phyloP scores from a whole-genome alignment of 2,888 invertebrate genomes.

The Clepsis dumicolana region DNA sequence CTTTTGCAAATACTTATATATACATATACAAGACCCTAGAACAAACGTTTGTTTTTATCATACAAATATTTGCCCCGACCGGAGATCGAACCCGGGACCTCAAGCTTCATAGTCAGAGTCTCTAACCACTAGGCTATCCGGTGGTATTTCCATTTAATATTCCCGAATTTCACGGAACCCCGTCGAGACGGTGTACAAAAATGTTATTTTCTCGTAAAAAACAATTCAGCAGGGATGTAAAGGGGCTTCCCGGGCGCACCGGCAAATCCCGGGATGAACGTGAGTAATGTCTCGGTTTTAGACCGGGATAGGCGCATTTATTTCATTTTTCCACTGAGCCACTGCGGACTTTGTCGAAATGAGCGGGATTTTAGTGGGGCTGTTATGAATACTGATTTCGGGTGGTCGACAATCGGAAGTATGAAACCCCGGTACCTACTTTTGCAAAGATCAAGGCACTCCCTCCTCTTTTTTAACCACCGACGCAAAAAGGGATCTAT shows the following conservation, averaged over 20 bases:
- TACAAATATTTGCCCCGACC: too few relatives aligned
- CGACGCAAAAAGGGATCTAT: too few relatives aligned
- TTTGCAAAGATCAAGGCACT: too few relatives aligned
- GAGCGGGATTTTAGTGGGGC: conserved; percentile 31
- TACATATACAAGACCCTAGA: too few relatives aligned
- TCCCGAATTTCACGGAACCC: conserved; percentile 19
- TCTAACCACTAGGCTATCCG: too few relatives aligned
- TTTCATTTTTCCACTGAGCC: conserved; percentile 38
- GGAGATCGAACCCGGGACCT: too few relatives aligned
- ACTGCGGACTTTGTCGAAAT: conserved; percentile 30
- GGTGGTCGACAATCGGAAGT: neutral
- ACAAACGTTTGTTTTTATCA: too few relatives aligned
- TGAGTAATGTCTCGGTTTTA: conserved; percentile 43
- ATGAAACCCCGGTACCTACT: too few relatives aligned
- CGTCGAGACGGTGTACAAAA: neutral
- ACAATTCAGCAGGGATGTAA: conserved; percentile 42
- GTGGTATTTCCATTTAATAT: neutral
- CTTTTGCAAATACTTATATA: too few relatives aligned
- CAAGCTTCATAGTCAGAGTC: too few relatives aligned
- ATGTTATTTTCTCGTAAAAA: conserved; percentile 35
- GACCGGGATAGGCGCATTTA: conserved; percentile 36
- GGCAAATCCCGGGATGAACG: conserved; percentile 39
- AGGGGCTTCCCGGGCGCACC: conserved; percentile 29
- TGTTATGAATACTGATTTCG: conserved; percentile 28
- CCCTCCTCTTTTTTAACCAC: too few relatives aligned